Conservation (phyloP, 2,888 invertebrate species). For the Epistrophella euchroma region DNA sequence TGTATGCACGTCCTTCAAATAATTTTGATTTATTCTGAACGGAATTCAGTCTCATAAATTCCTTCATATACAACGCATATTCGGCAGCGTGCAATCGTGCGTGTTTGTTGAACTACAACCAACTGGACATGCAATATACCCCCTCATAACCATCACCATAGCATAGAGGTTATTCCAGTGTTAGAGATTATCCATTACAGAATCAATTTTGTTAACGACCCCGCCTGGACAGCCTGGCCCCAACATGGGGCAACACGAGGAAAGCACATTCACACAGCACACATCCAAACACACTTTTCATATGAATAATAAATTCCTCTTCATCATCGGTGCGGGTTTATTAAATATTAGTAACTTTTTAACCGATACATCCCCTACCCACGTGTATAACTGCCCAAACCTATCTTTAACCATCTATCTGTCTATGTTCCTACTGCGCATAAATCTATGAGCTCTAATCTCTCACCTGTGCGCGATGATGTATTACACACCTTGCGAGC, state of each 20-base stretch:
- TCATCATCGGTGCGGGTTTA: conserved; percentile 63
- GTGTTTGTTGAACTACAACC: conserved; percentile 51
- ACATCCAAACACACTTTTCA: conserved; percentile 39
- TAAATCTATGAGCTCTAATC: conserved; percentile 70
- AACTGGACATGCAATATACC: conserved; percentile 59
- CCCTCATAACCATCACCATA: background rate
- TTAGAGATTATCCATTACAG: conserved; percentile 75
- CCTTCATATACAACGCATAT: conserved; percentile 48
- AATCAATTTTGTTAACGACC: conserved; percentile 63
- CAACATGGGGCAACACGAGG: background rate
- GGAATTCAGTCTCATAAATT: conserved; percentile 79
- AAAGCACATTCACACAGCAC: conserved; percentile 17
- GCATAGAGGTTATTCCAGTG: conserved; percentile 52
- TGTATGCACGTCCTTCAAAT: conserved; percentile 73
- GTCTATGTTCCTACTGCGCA: conserved; percentile 39
- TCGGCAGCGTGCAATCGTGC: conserved; percentile 60
- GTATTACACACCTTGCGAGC: conserved; percentile 73
- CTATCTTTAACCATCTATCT: background rate
- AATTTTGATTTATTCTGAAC: conserved; percentile 78
- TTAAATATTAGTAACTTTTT: conserved; percentile 72
- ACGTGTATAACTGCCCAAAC: conserved; percentile 24
- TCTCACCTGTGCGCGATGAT: conserved; percentile 60
- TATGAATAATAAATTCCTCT: conserved; percentile 69
- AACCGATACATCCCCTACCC: conserved; percentile 49
- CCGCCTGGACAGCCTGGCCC: conserved; percentile 16